Evolutionary conservation across 2,888 invertebrate genomes (phyloP).

Genomic region (Ennomos erosarius): DNA sequence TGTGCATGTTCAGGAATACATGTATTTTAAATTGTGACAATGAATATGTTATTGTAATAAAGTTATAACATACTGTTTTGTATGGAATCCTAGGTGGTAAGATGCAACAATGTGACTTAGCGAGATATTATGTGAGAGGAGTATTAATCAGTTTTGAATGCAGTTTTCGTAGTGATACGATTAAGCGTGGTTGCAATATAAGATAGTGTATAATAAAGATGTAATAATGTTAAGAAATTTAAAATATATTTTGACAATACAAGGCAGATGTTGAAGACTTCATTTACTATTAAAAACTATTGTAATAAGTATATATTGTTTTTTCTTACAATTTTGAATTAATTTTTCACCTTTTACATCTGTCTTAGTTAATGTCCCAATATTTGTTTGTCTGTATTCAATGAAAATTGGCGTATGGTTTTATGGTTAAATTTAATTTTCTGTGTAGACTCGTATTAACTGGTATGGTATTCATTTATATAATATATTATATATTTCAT

Average conservation of each 20-base stretch:
- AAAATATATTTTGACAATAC: too few relatives aligned
- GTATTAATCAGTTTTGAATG: constrained; percentile 21
- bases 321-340: constrained; percentile 1
- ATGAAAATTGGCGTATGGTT: constrained; percentile 53
- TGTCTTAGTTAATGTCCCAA: constrained; percentile 23
- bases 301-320: constrained; percentile 3
- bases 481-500: constrained; percentile 38
- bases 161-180: constrained; percentile 7
- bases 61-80: constrained; percentile 15
- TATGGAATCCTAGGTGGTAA: constrained; percentile 56
- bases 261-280: constrained; percentile 29
- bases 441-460: constrained; percentile 43
- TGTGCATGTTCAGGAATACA: background rate
- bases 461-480: constrained; percentile 44
- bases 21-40: constrained; percentile 17
- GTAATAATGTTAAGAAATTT: constrained; percentile 12
- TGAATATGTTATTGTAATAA: constrained; percentile 17
- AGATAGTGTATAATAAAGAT: constrained; percentile 20
- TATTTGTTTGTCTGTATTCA: constrained; percentile 32
- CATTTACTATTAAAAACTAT: background rate
- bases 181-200: constrained; percentile 42
- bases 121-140: constrained; percentile 16
- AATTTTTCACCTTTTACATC: constrained; percentile 14
- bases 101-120: constrained; percentile 61
- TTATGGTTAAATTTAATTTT: constrained; percentile 26